phyloP scores from a whole-genome alignment of 1,140 invertebrate species.

The Drosophila repletoides region DNA sequence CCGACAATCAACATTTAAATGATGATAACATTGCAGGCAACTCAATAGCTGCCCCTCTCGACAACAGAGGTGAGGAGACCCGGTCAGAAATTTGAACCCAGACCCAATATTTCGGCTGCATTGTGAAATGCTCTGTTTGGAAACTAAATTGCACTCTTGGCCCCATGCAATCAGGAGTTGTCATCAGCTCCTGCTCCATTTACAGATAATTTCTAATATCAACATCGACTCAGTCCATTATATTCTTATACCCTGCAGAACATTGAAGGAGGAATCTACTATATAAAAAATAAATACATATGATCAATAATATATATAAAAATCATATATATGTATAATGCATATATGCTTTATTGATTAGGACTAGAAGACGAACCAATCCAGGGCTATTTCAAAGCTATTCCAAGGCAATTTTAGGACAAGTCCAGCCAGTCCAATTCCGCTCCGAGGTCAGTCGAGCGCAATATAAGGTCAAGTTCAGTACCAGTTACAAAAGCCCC shows the following conservation, averaged over 20 bases:
- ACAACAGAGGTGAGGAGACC: background rate
- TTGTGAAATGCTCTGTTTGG: conserved; percentile 32
- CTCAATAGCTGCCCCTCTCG: too few species aligned
- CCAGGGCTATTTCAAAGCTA: too few species aligned
- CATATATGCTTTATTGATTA: too few species aligned
- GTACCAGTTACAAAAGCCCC: too few species aligned
- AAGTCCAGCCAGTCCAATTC: too few species aligned
- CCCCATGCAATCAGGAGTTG: conserved; percentile 17
- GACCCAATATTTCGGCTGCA: conserved; percentile 20
- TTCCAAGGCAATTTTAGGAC: too few species aligned
- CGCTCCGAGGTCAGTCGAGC: too few species aligned
- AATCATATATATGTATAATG: too few species aligned
- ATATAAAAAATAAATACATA: background rate
- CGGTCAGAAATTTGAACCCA: background rate
- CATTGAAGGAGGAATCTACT: conserved; percentile 9
- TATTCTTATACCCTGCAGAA: conserved; percentile 1
- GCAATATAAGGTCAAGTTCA: too few species aligned
- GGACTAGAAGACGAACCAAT: too few species aligned
- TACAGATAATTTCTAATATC: conserved; percentile 17
- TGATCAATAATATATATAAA: too few species aligned
- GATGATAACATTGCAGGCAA: conserved; percentile 22
- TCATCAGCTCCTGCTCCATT: background rate
- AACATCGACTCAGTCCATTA: conserved; percentile 27
- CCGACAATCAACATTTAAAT: conserved; percentile 45
- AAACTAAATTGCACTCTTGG: conserved; percentile 33